Percentiles rank a stretch among this genome's conserved stretches.
phyloP scores from a whole-genome alignment of 2,888 invertebrate genomes.

The Cantharis flavilabris region DNA sequence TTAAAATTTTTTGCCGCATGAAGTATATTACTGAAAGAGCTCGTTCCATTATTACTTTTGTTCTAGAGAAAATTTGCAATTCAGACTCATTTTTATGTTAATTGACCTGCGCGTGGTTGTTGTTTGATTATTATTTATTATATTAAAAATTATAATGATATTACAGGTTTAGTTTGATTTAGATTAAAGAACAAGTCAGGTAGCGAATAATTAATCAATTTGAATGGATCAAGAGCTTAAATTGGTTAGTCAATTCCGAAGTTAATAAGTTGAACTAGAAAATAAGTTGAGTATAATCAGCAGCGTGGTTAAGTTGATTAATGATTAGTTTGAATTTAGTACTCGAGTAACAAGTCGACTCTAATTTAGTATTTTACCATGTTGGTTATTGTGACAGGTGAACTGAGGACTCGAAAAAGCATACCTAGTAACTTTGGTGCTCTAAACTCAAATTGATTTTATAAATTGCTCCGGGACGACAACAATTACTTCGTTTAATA shows the following conservation, averaged over 20 bases:
- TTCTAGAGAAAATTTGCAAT: neutral
- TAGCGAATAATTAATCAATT: constrained; percentile 4
- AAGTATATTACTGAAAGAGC: constrained; percentile 5
- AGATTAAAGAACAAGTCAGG: constrained; percentile 3
- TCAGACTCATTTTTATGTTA: neutral
- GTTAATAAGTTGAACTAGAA: constrained; percentile 4
- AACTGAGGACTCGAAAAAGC: neutral
- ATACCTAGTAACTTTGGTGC: neutral
- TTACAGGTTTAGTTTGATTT: neutral
- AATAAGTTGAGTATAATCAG: constrained; percentile 3
- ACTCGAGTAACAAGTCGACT: neutral
- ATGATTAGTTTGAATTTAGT: neutral
- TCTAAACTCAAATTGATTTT: neutral
- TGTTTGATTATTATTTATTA: neutral
- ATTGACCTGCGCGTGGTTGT: neutral
- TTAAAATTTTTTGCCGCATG: constrained; percentile 7
- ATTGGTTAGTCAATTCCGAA: constrained; percentile 1
- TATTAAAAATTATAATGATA: neutral
- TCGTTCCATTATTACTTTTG: constrained; percentile 10
- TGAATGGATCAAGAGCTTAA: constrained; percentile 1
- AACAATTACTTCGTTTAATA: neutral
- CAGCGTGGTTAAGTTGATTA: neutral
- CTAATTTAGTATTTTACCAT: neutral
- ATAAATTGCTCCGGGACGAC: neutral
- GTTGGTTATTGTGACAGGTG: constrained; percentile 2